Evolutionary conservation across 2,888 invertebrate species (phyloP).

Genomic region (Metellina segmentata): DNA sequence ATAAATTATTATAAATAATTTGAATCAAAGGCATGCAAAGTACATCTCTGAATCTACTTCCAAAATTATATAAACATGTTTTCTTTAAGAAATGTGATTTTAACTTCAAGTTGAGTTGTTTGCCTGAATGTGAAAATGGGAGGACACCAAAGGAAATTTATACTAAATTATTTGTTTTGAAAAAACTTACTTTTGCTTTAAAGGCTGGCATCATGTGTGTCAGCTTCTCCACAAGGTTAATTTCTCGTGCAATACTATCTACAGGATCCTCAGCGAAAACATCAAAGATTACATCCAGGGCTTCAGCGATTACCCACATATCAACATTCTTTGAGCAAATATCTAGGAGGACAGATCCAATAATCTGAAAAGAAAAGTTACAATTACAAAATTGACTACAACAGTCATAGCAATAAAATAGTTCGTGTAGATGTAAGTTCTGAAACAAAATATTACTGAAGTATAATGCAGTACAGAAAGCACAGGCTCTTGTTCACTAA

Average conservation of each 20-base stretch:
- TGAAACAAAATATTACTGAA: not conserved
- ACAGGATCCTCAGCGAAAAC: slow-evolving; percentile 89
- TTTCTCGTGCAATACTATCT: slow-evolving; percentile 85
- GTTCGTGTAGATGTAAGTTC: not conserved
- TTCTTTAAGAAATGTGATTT: no score
- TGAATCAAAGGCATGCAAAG: no score
- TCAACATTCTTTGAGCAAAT: slow-evolving; percentile 84
- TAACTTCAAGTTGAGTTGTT: no score
- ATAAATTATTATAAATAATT: no score
- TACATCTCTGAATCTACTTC: no score
- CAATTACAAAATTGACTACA: not conserved
- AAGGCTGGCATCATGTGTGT: slow-evolving; percentile 84
- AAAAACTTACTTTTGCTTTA: slow-evolving; percentile 85
- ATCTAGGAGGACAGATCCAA: slow-evolving; percentile 85
- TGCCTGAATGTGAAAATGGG: no score
- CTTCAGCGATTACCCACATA: slow-evolving; percentile 88
- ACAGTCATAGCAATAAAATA: not conserved
- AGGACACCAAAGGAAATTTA: no score
- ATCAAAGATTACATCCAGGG: slow-evolving; percentile 88
- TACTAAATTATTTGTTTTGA: not conserved
- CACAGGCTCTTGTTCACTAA: no score
- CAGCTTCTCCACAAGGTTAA: slow-evolving; percentile 85
- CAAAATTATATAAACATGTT: no score
- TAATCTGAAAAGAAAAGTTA: slow-evolving; percentile 78
- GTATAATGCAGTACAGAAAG: no score